Conservation (phyloP, 2,888 invertebrate genomes). For the Melinaea marsaeus region DNA sequence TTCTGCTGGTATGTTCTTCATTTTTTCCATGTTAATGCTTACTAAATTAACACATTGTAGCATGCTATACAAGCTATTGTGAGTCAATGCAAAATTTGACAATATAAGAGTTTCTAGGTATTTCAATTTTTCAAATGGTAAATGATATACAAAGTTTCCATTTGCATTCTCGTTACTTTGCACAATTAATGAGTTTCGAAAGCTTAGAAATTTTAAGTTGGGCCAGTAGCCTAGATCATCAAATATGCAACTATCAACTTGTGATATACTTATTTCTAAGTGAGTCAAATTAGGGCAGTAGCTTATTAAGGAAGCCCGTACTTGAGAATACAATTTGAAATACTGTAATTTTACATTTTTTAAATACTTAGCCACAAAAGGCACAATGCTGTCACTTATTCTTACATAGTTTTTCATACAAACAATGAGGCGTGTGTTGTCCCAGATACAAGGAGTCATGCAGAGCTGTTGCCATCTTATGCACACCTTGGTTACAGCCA, state of each 20-base stretch:
- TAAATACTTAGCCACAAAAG: constrained; percentile 73
- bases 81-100: constrained; percentile 73
- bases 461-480: constrained; percentile 72
- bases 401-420: constrained; percentile 76
- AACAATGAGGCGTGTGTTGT: constrained; percentile 71
- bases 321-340: constrained; percentile 75
- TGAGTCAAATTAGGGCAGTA: constrained; percentile 74
- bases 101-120: constrained; percentile 66
- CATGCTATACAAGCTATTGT: constrained; percentile 69
- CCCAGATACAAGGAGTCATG: constrained; percentile 72
- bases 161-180: constrained; percentile 67
- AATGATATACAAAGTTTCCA: constrained; percentile 70
- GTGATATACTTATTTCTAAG: constrained; percentile 76
- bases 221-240: constrained; percentile 73
- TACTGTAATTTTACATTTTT: constrained; percentile 76
- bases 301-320: constrained; percentile 68
- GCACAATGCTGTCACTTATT: constrained; percentile 73
- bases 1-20: constrained; percentile 74
- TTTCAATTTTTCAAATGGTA: constrained; percentile 71
- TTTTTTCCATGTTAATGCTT: constrained; percentile 75
- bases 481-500: constrained; percentile 71
- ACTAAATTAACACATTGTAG: constrained; percentile 67
- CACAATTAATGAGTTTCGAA: constrained; percentile 72
- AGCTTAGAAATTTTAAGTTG: constrained; percentile 71
- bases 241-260: constrained; percentile 75